Evolutionary conservation across 92 coral and sea anemone genomes (phyloP), one percentile per base, ranked within the genome.

Genomic region (Scolanthus callimorphus): DNA sequence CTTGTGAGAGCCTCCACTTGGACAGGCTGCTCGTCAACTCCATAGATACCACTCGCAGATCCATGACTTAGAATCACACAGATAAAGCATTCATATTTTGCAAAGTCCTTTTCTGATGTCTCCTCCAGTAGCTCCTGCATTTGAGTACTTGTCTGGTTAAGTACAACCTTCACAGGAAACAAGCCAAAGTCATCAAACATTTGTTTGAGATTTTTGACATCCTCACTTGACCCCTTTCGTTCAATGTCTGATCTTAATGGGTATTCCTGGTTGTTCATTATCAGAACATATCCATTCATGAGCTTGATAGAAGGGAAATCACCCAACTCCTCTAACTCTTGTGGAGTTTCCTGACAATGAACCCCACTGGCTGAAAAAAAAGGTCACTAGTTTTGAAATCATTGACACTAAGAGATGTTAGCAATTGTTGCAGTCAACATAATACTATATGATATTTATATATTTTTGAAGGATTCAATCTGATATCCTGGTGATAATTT

Each of bases 1-100:
- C 78, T 65, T 0, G 95, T 85, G n/a, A 91, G 69, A 12, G 88
- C 79, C 28, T 91, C 87, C 11, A 87, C 71, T 9, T 75, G 82
- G n/a, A 91, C 55, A 4, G 59, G 55, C 29, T 46, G n/a, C 11
- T 83, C 74, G 39, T 91, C 90, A 20, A 53, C 69, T n/a, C 97
- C 97, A 74, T 30, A 57, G 38, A 91, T 73, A 6, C 92, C 90
- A 45, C 74, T 82, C 28, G 71, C 29, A 0, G 76, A 62, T 1
- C 97, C 97, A 60, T 91, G 96, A 49, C 97, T 91, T 3, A 87
- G 83, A 29, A 91, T 87, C 13, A 87, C 67, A 51, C 97, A 91
- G 2, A 91, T 61, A 60, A 87, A 91, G 20, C 96, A 78, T 62
- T 91, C 96, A 54, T 54, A 87, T 21, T 43, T 79, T 23, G 69